Evolutionary conservation across 2,888 invertebrate genomes (phyloP), one percentile per base, ranked within the genome.

Genomic region (Hipparchia sbordonii): DNA sequence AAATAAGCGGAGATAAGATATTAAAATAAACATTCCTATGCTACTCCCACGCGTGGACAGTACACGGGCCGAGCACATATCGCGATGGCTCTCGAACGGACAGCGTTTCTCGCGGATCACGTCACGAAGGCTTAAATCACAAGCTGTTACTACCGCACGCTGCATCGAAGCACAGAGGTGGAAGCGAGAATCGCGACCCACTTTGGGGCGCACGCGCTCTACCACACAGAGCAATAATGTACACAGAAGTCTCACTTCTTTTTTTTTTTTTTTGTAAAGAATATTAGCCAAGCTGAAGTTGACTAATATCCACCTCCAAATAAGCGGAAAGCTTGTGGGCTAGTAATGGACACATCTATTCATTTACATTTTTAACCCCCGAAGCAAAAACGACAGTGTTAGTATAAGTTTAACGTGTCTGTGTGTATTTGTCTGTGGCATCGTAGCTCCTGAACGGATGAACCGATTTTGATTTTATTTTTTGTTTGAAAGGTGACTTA

Each of bases 191-290:
- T 66, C 77, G 73, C 83, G 85, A 84, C 85, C 86, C 79, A 84
- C 80, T 81, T 85, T 67, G 79, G 72, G 82, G 85, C 87, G 87
- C 89, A 88, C 87, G 88, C 88, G 81, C 83, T 72, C 73, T 56
- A 39, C 60, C 39, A 23, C 76, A 74, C 75, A 78, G 78, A 77
- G 72, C 60, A 76, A 67, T 45, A 46, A 60, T 6, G 52, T 48
- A 9, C 12, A n/a, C 61, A 61, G 61, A 61, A 45, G 46, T 10
- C 52, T 10, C 52, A 39, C 0, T 61, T 61, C n/a, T 46, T 61
- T 61, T 23, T 23, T 23, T 23, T 23, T 23, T 23, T 23, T 23
- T 23, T 23, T 23, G 0, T 23, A 23, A 23, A 23, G 23, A 23
- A 23, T 23, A 23, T 23, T 23, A 23, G 23, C 23, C 23, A 23